These are phyloP conservation scores for Otolemur crassicaudatus DNA, from an alignment of 2,797 vertebrate species.

Conservation along the genomic window DNA sequence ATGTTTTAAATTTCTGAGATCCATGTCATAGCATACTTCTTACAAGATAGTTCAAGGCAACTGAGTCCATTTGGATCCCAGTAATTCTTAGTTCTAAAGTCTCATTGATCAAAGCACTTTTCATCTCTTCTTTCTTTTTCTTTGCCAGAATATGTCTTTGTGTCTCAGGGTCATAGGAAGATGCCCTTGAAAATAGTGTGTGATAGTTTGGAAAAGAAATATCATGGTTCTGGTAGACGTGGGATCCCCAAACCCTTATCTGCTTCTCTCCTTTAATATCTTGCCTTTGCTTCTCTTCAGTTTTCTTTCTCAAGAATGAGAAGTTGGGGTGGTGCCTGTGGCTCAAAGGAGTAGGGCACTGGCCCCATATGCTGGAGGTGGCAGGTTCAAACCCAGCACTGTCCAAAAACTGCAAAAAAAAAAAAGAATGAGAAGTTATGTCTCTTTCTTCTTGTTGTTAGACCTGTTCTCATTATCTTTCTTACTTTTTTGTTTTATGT, in stretches of 20 bases:
- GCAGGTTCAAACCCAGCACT: no score
- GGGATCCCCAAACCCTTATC: not conserved
- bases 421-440: not conserved
- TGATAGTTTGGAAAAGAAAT: not conserved
- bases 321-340: not conserved
- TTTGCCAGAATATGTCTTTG: not conserved
- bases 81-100: conserved; percentile 23
- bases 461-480: not conserved
- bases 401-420: no score
- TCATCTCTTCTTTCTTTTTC: not conserved
- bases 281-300: not conserved
- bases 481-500: not conserved
- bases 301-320: conserved; percentile 23
- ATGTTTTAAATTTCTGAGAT: conserved; percentile 47
- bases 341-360: no score
- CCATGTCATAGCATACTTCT: not conserved
- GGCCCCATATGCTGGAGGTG: no score
- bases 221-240: not conserved
- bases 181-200: not conserved
- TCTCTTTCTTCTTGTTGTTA: conserved; percentile 21
- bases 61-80: not conserved
- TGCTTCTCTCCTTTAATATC: not conserved
- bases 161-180: not conserved
- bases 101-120: not conserved
- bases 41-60: not conserved